Evolutionary conservation across 2,113 vertebrate genomes (phyloP).

Genomic region (Ceyx margarethae): DNA sequence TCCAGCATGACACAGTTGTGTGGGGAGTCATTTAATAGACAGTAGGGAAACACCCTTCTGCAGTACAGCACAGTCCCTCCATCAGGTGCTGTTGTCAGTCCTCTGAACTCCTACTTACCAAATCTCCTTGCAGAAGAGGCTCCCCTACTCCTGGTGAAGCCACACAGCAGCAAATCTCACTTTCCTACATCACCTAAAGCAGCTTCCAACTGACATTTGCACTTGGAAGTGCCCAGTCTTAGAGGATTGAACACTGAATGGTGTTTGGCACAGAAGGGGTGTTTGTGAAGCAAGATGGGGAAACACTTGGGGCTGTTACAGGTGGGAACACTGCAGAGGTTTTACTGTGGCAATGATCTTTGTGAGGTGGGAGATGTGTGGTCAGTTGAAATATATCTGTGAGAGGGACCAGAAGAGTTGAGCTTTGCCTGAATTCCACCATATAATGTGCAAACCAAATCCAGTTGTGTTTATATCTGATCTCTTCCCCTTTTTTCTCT

Average conservation of each 20-base stretch:
- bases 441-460: neutral
- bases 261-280: neutral
- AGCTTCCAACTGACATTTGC: neutral
- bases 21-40: neutral
- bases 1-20: neutral
- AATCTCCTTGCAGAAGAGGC: neutral
- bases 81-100: neutral
- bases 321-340: neutral
- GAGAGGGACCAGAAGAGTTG: neutral
- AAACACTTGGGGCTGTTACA: neutral
- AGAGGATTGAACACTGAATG: neutral
- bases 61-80: neutral
- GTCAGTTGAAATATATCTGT: neutral
- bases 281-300: neutral
- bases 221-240: neutral
- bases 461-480: slow-evolving; percentile 68
- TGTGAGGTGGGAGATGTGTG: neutral
- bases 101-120: neutral
- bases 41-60: neutral
- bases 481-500: slow-evolving; percentile 66
- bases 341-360: neutral
- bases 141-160: neutral
- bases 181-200: neutral
- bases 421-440: neutral
- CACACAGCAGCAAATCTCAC: neutral